A percentile compares a stretch with the other conserved stretches of the same genome.
Evolutionary conservation across 2,113 vertebrate genomes (phyloP).

Genomic region (Chaetodon trifascialis): DNA sequence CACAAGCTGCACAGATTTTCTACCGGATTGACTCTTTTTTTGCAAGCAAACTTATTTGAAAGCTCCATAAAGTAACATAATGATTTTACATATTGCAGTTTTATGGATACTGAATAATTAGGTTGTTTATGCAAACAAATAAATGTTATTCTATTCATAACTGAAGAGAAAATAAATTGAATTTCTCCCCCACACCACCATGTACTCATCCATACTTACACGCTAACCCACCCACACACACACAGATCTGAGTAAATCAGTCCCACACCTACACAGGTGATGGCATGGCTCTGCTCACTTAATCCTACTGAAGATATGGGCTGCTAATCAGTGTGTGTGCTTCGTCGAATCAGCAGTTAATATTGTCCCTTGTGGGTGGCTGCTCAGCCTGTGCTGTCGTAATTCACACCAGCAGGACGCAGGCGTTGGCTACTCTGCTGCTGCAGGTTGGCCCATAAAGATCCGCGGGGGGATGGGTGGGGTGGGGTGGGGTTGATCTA

Average conservation of each 20-base stretch:
- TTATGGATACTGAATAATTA: neutral
- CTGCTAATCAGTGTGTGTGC: slow-evolving; percentile 62
- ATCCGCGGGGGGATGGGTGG: slow-evolving; percentile 7
- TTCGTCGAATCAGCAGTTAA: slow-evolving; percentile 76
- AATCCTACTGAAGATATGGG: slow-evolving; percentile 62
- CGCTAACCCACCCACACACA: slow-evolving; percentile 12
- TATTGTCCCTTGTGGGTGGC: slow-evolving; percentile 66
- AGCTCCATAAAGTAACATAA: neutral
- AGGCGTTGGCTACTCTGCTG: slow-evolving; percentile 34
- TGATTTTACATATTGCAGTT: neutral
- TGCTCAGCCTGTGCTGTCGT: slow-evolving; percentile 47
- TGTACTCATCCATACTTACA: slow-evolving; percentile 7
- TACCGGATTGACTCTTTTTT: no score
- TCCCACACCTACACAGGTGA: slow-evolving; percentile 63
- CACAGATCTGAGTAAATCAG: slow-evolving; percentile 55
- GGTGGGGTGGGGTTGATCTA: slow-evolving; percentile 42
- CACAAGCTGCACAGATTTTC: neutral
- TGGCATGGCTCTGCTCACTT: slow-evolving; percentile 52
- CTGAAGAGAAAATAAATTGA: neutral
- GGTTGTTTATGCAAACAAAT: neutral
- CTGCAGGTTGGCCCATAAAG: slow-evolving; percentile 46
- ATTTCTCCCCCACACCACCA: slow-evolving; percentile 9
- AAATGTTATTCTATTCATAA: neutral
- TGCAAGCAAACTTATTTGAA: neutral
- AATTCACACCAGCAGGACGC: slow-evolving; percentile 58